Evolutionary conservation across 2,888 invertebrate genomes (phyloP).

Genomic region (Halictus quadricinctus): DNA sequence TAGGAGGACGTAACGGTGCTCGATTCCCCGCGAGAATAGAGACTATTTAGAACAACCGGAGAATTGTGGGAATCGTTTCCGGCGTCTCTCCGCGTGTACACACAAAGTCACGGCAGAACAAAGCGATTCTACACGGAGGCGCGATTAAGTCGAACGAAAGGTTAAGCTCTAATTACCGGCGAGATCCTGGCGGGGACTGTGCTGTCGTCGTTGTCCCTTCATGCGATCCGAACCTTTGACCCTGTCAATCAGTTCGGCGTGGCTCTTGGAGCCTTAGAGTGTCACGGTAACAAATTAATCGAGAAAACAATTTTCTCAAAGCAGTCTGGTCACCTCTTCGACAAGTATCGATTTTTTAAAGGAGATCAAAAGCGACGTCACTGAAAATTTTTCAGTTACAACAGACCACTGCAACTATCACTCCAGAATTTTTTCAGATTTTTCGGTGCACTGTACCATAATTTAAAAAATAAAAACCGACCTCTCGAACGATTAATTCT

Average conservation of each 20-base stretch:
- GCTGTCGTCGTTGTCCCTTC: not conserved
- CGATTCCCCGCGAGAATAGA: not conserved
- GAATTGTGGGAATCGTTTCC: not conserved
- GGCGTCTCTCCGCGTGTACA: not conserved
- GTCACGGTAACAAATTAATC: too few relatives aligned
- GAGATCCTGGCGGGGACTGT: not conserved
- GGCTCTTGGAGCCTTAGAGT: too few relatives aligned
- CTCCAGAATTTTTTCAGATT: not conserved
- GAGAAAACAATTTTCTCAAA: too few relatives aligned
- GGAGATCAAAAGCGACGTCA: too few relatives aligned
- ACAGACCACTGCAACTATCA: accelerated
- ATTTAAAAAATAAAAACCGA: too few relatives aligned
- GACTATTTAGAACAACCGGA: constrained; percentile 1
- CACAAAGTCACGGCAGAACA: not conserved
- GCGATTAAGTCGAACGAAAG: constrained; percentile 55
- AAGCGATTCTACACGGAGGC: constrained; percentile 40
- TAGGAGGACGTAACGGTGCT: not conserved
- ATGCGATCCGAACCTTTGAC: not conserved
- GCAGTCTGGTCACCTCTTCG: too few relatives aligned
- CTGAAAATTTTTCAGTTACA: not conserved
- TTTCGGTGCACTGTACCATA: not conserved
- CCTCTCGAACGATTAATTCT: too few relatives aligned
- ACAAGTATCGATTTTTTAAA: too few relatives aligned
- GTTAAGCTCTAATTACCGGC: constrained; percentile 12
- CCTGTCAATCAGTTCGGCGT: not conserved